phyloP scores from a whole-genome alignment of 2,113 vertebrate species.

The Gopherus flavomarginatus region DNA sequence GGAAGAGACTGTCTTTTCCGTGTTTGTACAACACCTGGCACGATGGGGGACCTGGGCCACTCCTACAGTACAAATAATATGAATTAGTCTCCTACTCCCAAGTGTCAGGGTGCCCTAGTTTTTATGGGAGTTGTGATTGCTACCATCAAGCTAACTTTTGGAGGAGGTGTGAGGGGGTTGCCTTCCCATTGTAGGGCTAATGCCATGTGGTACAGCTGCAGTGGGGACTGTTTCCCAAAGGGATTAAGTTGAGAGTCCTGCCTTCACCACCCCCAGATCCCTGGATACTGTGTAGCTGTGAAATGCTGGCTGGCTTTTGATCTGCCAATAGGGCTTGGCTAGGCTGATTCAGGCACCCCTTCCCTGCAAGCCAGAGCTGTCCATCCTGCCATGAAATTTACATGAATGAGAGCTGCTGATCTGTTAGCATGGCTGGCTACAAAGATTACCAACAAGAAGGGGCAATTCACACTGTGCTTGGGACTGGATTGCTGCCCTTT shows the following conservation, averaged over 20 bases:
- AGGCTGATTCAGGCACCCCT: not conserved
- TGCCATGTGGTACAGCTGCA: not conserved
- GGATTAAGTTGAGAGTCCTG: not conserved
- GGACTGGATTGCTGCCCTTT: not conserved
- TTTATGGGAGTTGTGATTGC: not conserved
- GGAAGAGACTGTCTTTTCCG: not conserved
- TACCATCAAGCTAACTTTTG: not conserved
- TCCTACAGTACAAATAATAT: not conserved
- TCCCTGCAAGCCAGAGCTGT: not conserved
- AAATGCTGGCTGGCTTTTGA: accelerated
- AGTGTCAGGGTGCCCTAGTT: not conserved
- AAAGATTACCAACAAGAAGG: accelerated
- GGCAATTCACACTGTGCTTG: not conserved
- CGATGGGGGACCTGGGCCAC: not conserved
- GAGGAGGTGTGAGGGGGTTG: not conserved
- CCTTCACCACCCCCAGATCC: not conserved
- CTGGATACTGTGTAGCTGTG: not conserved
- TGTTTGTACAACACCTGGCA: accelerated
- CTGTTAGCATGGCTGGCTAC: not conserved
- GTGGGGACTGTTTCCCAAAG: not conserved
- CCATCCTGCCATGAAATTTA: not conserved
- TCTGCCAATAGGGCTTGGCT: not conserved
- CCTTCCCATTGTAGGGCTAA: not conserved
- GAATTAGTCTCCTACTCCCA: not conserved
- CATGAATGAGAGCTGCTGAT: not conserved